Evolutionary conservation across 2,113 vertebrate species (phyloP), one percentile per base, ranked within the genome.

Genomic region (Ancistrus triradiatus): DNA sequence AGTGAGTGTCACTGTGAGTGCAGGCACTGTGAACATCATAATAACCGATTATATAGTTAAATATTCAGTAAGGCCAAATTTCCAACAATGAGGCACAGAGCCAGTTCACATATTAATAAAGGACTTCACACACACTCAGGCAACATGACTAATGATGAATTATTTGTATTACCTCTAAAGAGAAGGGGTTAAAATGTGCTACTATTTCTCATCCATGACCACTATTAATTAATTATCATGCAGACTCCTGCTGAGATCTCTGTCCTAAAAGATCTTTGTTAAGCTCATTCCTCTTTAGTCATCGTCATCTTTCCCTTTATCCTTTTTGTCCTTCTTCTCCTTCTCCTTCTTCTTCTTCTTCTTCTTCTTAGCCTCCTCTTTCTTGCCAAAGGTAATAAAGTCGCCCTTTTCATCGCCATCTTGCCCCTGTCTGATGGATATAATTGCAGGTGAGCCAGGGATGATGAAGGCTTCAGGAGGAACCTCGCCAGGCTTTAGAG

Each of bases 391-490:
- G 76, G 92, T 95, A 89, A 98, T 98, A 84, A 97, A 97, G 86
- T 98, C 94, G 75, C 91, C 92, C 92, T 97, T 98, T 88, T 95
- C 94, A 74, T 93, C 94, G 76, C 83, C 92, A 67, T 92, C 85
- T 78, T 94, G 91, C 82, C 95, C 95, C 83, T 97, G 95, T 81
- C 95, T 91, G 81, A 98, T 96, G 81, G 95, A 98, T 89, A 98
- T 98, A 83, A 98, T 98, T 83, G 95, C 95, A 18, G 95, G 95
- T 77, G 95, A 97, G 80, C 95, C 95, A 3, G 95, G 95, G 82
- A 98, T 97, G 87, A 98, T 97, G 88, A 98, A 98, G 85, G 95
- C 96, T 86, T 98, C 95, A 75, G 95, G 94, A 81, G 95, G 94
- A 78, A 97, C 93, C 83, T 98, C 95, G 73, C 94, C 92, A 24